Evolutionary conservation across 2,888 invertebrate genomes (phyloP).

Genomic region (Pterostichus niger): DNA sequence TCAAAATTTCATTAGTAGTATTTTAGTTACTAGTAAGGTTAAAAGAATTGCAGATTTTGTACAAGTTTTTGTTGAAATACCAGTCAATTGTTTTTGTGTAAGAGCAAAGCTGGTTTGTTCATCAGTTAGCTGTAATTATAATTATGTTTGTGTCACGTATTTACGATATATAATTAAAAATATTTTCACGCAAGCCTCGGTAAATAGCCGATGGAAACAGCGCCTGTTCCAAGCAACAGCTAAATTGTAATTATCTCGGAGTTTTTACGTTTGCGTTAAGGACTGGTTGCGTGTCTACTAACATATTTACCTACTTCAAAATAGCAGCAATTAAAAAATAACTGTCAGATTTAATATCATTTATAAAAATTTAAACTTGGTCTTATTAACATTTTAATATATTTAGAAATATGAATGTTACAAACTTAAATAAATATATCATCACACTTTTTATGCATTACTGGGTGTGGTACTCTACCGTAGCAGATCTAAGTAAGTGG

Average conservation of each 20-base stretch:
- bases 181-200: conserved; percentile 17
- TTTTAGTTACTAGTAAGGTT: too few species aligned
- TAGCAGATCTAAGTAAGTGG: too few species aligned
- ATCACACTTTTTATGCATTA: too few species aligned
- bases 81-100: too few species aligned
- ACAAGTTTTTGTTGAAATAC: too few species aligned
- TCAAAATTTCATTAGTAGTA: too few species aligned
- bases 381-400: too few species aligned
- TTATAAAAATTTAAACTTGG: neutral
- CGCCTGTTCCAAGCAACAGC: neutral
- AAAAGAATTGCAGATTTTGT: too few species aligned
- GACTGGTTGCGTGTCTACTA: neutral
- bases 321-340: conserved; percentile 28
- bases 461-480: too few species aligned
- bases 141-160: conserved; percentile 30
- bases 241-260: conserved; percentile 8
- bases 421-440: too few species aligned
- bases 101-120: conserved; percentile 7
- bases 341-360: conserved; percentile 14
- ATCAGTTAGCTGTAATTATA: conserved; percentile 25
- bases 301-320: conserved; percentile 13
- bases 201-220: neutral
- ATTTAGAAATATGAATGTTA: too few species aligned
- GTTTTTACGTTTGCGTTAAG: neutral
- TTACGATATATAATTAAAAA: conserved; percentile 36